Evolutionary conservation across 2,797 vertebrate genomes (phyloP), one percentile per base, ranked within the genome.

Genomic region (Sus cebifrons): DNA sequence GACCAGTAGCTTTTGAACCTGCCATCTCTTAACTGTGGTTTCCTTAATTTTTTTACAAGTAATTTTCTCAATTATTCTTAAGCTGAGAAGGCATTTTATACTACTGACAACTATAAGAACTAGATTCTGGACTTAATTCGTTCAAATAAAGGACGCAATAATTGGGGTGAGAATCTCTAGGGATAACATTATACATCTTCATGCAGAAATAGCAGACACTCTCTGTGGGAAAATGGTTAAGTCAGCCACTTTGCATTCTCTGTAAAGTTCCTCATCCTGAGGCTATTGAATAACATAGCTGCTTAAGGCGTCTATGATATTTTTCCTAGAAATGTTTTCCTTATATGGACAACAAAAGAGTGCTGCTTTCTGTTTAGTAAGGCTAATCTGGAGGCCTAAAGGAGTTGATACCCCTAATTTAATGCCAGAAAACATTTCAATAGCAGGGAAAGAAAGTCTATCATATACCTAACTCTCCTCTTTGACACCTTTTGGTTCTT

Each of bases 31-130:
- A 40, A 71, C 77, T 78, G 84, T 93, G n/a, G 71, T 81, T 86
- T 75, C n/a, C 65, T 92, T 95, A 71, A 40, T 86, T 60, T 64
- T 86, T 94, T 86, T 25, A 77, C 65, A 92, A 94, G 67, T 93
- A 73, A 92, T 92, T 96, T 94, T 52, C 62, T 94, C 77, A 10
- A 56, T 64, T 81, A 70, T 81, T 92, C 67, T 96, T 86, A 93
- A 86, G 49, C 64, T n/a, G 54, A 95, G 79, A 94, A 92, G 64
- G 52, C 62, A 79, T 77, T 74, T 93, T 86, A 58, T 56, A 79
- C 32, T 9, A 88, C 36, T 82, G 75, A 85, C 60, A 87, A 71
- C 82, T 71, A 20, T 58, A 87, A 68, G 78, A 86, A 89, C 62
- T 32, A 85, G 64, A 91, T 78, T 85, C 89, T 81, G 74, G 27